These are phyloP conservation scores for Zygogramma bicolorata DNA, from an alignment of 2,888 invertebrate genomes.

Conservation along the genomic window DNA sequence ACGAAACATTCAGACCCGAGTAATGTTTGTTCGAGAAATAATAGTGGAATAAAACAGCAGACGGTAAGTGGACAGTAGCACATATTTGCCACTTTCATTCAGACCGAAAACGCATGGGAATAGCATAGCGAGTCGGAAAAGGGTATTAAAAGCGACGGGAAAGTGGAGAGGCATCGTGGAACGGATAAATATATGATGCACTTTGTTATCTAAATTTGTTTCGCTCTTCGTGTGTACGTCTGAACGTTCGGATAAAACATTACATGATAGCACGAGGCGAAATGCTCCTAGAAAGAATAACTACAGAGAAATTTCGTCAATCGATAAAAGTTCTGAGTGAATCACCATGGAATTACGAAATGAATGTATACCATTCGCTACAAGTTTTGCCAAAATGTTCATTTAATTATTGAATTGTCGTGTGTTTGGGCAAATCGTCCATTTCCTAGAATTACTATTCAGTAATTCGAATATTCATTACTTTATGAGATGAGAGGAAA, in stretches of 20 bases:
- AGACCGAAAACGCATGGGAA: background rate
- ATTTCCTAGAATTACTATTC: no score
- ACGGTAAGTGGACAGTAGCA: slow-evolving; percentile 4
- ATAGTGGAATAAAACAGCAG: slow-evolving; percentile 11
- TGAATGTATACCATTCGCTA: no score
- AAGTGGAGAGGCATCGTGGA: background rate
- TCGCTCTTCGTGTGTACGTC: background rate
- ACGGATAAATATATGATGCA: background rate
- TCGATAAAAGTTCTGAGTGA: no score
- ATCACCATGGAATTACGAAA: no score
- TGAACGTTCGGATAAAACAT: background rate
- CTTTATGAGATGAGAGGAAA: no score
- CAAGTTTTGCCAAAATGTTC: no score
- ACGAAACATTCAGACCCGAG: background rate
- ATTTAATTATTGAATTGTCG: no score
- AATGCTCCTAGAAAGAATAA: no score
- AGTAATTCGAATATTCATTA: no score
- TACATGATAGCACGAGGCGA: no score
- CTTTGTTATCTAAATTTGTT: background rate
- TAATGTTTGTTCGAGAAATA: background rate
- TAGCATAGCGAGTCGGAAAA: background rate
- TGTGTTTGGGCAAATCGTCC: no score
- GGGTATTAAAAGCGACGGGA: background rate
- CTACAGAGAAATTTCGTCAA: no score
- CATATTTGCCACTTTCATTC: slow-evolving; percentile 4